Percentiles rank a stretch among this genome's conserved stretches.
Evolutionary conservation across 2,888 invertebrate species (phyloP).

Genomic region (Hydropsyche betteni): DNA sequence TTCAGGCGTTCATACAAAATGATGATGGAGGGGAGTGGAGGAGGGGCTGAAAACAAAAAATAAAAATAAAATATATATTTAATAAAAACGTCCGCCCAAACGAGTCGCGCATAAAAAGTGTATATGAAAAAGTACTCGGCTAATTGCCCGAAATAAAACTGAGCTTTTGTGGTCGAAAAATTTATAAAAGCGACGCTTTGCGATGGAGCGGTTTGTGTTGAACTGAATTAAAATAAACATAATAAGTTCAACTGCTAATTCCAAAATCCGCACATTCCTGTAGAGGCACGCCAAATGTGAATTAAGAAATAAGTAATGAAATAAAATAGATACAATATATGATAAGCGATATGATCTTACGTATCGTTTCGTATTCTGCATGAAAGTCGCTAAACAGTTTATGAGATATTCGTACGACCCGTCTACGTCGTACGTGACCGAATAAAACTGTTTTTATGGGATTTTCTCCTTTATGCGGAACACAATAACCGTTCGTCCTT

Average conservation of each 20-base stretch:
- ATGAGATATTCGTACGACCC: slow-evolving; percentile 4
- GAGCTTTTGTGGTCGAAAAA: slow-evolving; percentile 34
- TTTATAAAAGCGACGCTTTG: slow-evolving; percentile 27
- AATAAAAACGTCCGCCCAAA: slow-evolving; percentile 34
- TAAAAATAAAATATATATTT: slow-evolving; percentile 25
- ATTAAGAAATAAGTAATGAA: no score
- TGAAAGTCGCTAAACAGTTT: not conserved
- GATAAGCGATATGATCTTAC: no score
- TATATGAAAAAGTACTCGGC: slow-evolving; percentile 39
- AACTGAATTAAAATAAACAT: no score
- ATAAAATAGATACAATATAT: no score
- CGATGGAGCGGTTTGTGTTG: not conserved
- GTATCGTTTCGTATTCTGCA: slow-evolving; percentile 8
- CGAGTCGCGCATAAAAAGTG: slow-evolving; percentile 38
- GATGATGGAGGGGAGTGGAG: slow-evolving; percentile 9
- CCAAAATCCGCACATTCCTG: no score
- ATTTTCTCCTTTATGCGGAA: slow-evolving; percentile 37
- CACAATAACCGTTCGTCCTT: slow-evolving; percentile 42
- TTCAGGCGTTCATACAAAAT: slow-evolving; percentile 38
- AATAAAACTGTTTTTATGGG: slow-evolving; percentile 36
- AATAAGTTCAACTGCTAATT: no score
- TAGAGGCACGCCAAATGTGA: no score
- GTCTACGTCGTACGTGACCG: slow-evolving; percentile 10
- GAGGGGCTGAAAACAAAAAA: slow-evolving; percentile 28
- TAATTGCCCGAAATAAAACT: slow-evolving; percentile 45